Evolutionary conservation across 1,140 invertebrate genomes (phyloP), one percentile per base, ranked within the genome.

Genomic region (Doryteuthis pealeii): DNA sequence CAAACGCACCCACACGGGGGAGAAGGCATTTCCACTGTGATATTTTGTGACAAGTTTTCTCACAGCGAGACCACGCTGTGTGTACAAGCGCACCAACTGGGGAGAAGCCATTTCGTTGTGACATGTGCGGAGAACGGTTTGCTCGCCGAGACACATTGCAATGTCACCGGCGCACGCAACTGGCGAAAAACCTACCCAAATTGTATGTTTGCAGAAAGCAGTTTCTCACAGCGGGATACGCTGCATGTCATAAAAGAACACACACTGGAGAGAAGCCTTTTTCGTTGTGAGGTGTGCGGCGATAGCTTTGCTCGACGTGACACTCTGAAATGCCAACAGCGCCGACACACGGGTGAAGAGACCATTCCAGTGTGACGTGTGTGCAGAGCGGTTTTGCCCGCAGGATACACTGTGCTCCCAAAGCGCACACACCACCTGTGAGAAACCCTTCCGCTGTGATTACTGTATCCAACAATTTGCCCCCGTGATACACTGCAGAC

Each of bases 391-490:
- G 70, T n/a, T 99, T 99, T 90, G 98, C 95, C 1, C 90, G 97
- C 30, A 96, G 0, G 97, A 95, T 88, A 94, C 96, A 0, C 91
- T 99, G 1, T 94, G 96, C 86, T 96, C 96, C 80, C 96, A 98
- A 91, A 97, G 75, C 90, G 97, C 32, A 96, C 94, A 3, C 97
- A 99, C n/a, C 89, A 98, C 96, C 0, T 97, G 97, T 0, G 96
- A 98, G 89, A 99, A 98, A 85, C 97, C 97, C 0, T 99, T 97
- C 89, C 94, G 94, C 0, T 99, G 97, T 89, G 94, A 94, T 14
- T 95, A 97, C 83, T 99, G 97, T 71, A 70, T 75, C 3, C 74
- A 77, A n/a, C 71, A 70, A n/a, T 84, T 84, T 62, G 79, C 75
- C 2, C 66, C 30, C 80, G 76, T 0, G 74, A 71, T 62, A 75